Percentiles rank a stretch among this genome's conserved stretches.
Conservation (phyloP, 2,888 invertebrate species). For the Pammene fasciana region DNA sequence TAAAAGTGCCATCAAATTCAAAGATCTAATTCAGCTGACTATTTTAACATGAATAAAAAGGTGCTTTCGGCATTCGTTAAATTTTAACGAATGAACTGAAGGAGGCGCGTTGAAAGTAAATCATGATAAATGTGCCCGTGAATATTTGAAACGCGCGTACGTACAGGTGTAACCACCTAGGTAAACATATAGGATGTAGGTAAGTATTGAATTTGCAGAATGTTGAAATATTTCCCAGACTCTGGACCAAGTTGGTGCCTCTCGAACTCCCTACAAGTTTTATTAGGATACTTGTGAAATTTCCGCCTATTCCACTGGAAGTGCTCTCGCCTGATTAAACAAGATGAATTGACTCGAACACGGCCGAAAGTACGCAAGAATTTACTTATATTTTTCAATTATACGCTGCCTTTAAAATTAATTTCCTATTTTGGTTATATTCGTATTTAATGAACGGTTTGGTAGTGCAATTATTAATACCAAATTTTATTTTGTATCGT, state of each 20-base stretch:
- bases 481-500: no score
- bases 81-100: constrained; percentile 38
- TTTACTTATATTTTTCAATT: constrained; percentile 57
- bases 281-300: constrained; percentile 83
- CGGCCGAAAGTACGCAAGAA: constrained; percentile 55
- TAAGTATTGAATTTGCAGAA: constrained; percentile 72
- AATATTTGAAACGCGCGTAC: constrained; percentile 37
- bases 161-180: constrained; percentile 24
- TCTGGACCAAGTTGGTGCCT: constrained; percentile 59
- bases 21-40: constrained; percentile 14
- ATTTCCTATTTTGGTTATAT: constrained; percentile 48
- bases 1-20: neutral
- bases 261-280: constrained; percentile 75
- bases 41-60: constrained; percentile 27
- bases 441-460: constrained; percentile 5
- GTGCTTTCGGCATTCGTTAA: constrained; percentile 27
- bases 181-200: constrained; percentile 42
- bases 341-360: constrained; percentile 79
- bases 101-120: constrained; percentile 33
- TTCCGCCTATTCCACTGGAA: constrained; percentile 74
- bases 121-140: constrained; percentile 34
- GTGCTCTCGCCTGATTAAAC: constrained; percentile 80
- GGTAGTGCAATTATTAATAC: neutral
- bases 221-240: constrained; percentile 58
- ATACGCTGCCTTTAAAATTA: constrained; percentile 48